phyloP scores from a whole-genome alignment of 2,113 vertebrate species.

The Channa maculata region DNA sequence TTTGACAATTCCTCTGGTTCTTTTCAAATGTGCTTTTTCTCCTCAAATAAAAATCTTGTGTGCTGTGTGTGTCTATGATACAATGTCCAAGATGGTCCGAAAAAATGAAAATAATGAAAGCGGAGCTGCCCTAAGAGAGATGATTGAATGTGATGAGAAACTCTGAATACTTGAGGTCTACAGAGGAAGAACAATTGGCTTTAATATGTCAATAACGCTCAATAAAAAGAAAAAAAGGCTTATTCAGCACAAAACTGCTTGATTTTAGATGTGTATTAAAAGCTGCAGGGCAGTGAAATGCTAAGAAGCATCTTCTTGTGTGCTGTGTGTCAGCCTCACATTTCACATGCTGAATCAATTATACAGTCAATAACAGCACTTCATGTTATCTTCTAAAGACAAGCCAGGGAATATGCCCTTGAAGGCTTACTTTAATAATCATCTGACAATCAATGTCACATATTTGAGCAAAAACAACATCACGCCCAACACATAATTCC shows the following conservation, averaged over 20 bases:
- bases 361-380: slow-evolving; percentile 46
- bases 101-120: slow-evolving; percentile 67
- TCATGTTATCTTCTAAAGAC: slow-evolving; percentile 49
- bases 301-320: slow-evolving; percentile 39
- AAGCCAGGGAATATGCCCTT: slow-evolving; percentile 48
- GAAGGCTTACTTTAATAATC: slow-evolving; percentile 53
- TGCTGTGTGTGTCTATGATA: slow-evolving; percentile 40
- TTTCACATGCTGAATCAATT: slow-evolving; percentile 64
- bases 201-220: slow-evolving; percentile 67
- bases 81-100: slow-evolving; percentile 70
- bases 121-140: slow-evolving; percentile 57
- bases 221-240: slow-evolving; percentile 60
- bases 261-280: slow-evolving; percentile 28
- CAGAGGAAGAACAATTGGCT: slow-evolving; percentile 42
- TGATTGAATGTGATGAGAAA: slow-evolving; percentile 66
- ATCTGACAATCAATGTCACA: slow-evolving; percentile 55
- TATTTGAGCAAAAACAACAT: slow-evolving; percentile 34
- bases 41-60: slow-evolving; percentile 59
- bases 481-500: slow-evolving; percentile 18
- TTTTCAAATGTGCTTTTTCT: slow-evolving; percentile 57
- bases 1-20: slow-evolving; percentile 61
- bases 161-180: slow-evolving; percentile 47
- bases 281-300: slow-evolving; percentile 29
- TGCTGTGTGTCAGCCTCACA: slow-evolving; percentile 26
- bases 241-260: slow-evolving; percentile 52